These are phyloP conservation scores for Calliscelio sp. DNA, from an alignment of 2,888 invertebrate genomes.

Conservation along the genomic window DNA sequence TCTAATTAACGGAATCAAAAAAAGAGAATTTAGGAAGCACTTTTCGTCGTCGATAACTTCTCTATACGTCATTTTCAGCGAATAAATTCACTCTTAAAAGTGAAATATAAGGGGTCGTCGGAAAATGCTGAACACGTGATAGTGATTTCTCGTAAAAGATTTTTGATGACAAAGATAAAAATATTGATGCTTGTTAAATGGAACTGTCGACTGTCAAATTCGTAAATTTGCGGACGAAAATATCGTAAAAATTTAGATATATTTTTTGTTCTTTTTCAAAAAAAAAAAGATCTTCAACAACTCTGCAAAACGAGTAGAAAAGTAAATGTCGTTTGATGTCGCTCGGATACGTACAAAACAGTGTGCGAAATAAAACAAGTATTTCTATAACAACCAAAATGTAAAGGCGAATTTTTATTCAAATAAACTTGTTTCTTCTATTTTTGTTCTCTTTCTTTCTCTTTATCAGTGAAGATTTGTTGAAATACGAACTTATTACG, in stretches of 20 bases:
- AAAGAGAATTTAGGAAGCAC: background rate
- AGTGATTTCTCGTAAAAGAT: slow-evolving; percentile 28
- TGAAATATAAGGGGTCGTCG: slow-evolving; percentile 21
- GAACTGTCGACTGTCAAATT: slow-evolving; percentile 19
- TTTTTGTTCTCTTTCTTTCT: background rate
- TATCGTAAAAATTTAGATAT: no score
- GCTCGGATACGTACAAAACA: no score
- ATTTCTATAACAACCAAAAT: no score
- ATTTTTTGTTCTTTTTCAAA: no score
- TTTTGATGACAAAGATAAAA: slow-evolving; percentile 39
- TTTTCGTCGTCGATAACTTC: background rate
- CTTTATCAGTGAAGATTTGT: slow-evolving; percentile 4
- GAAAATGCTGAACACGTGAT: slow-evolving; percentile 43
- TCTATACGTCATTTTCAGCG: slow-evolving; percentile 3
- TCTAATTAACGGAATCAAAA: background rate
- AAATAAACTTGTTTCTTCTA: background rate
- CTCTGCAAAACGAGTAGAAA: no score
- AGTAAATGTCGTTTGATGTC: no score
- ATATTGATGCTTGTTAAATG: slow-evolving; percentile 38
- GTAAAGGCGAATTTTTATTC: no score
- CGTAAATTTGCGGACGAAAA: background rate
- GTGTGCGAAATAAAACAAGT: no score
- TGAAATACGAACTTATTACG: slow-evolving; percentile 20
- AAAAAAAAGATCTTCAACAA: no score
- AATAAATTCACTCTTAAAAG: slow-evolving; percentile 37